Percentiles rank a stretch among this genome's conserved stretches.
Conservation (phyloP, 2,797 vertebrate genomes). For the Nannoperca australis region DNA sequence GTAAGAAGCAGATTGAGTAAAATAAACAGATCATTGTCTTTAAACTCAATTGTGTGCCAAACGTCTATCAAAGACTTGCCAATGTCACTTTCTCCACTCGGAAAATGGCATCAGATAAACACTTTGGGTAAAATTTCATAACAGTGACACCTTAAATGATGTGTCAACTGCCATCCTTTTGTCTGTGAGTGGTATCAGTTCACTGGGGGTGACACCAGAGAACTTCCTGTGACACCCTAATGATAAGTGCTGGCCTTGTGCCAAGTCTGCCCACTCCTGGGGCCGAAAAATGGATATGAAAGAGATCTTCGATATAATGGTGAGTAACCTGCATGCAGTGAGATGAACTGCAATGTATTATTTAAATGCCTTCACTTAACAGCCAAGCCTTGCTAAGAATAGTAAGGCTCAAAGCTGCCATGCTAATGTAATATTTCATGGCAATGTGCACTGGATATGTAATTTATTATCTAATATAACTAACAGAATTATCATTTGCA, state of each 20-base stretch:
- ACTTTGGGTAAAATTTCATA: slow-evolving; percentile 45
- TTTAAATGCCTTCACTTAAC: slow-evolving; percentile 22
- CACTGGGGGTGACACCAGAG: slow-evolving; percentile 43
- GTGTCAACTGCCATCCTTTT: slow-evolving; percentile 54
- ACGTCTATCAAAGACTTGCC: not conserved
- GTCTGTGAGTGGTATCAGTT: slow-evolving; percentile 53
- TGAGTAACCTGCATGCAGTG: not conserved
- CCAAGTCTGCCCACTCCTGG: slow-evolving; percentile 33
- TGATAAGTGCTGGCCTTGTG: slow-evolving; percentile 31
- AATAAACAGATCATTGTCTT: not conserved
- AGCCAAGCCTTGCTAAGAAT: not conserved
- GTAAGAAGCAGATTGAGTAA: not conserved
- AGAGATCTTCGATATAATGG: not conserved
- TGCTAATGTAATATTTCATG: not conserved
- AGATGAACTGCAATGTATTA: slow-evolving; percentile 22
- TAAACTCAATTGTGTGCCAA: slow-evolving; percentile 5
- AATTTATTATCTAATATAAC: not conserved
- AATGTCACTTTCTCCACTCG: slow-evolving; percentile 40
- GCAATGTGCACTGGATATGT: not conserved
- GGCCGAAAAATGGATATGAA: slow-evolving; percentile 13
- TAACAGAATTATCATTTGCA: not conserved
- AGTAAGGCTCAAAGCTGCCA: not conserved
- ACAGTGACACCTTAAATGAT: slow-evolving; percentile 55
- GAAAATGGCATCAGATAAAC: slow-evolving; percentile 47
- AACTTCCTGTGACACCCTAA: slow-evolving; percentile 60